These are phyloP conservation scores for Drosophila arizonae DNA, from an alignment of 1,140 invertebrate genomes.

Conservation along the genomic window DNA sequence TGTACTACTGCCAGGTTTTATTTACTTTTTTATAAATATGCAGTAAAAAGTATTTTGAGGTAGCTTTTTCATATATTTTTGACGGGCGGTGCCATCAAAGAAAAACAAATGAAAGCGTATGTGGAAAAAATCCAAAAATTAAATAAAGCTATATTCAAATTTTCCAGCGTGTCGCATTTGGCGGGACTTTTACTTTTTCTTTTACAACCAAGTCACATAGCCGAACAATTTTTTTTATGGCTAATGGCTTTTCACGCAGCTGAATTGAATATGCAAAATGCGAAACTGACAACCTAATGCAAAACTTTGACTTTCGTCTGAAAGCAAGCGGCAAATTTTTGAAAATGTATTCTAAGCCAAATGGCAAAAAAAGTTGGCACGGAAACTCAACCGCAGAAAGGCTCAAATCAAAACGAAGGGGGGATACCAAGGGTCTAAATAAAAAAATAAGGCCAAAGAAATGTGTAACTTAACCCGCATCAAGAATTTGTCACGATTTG, in stretches of 20 bases:
- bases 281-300: slow-evolving; percentile 43
- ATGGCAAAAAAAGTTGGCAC: slow-evolving; percentile 68
- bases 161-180: slow-evolving; percentile 32
- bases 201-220: neutral
- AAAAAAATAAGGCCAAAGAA: slow-evolving; percentile 44
- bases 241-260: slow-evolving; percentile 53
- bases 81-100: neutral
- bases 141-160: slow-evolving; percentile 22
- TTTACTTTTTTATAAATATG: slow-evolving; percentile 28
- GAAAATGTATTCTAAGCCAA: slow-evolving; percentile 51
- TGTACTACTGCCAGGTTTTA: slow-evolving; percentile 14
- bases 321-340: slow-evolving; percentile 59
- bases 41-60: slow-evolving; percentile 28
- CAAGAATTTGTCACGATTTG: slow-evolving; percentile 81
- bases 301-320: slow-evolving; percentile 29
- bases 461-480: slow-evolving; percentile 78
- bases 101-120: slow-evolving; percentile 40
- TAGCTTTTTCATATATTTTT: slow-evolving; percentile 15
- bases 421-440: neutral
- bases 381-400: slow-evolving; percentile 6
- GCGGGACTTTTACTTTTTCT: slow-evolving; percentile 40
- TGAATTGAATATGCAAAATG: slow-evolving; percentile 59
- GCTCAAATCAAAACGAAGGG: neutral
- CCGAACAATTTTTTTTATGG: slow-evolving; percentile 55
- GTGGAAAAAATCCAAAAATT: slow-evolving; percentile 33